These are phyloP conservation scores for Galemys pyrenaicus DNA, from an alignment of 2,113 vertebrate genomes.

Conservation along the genomic window DNA sequence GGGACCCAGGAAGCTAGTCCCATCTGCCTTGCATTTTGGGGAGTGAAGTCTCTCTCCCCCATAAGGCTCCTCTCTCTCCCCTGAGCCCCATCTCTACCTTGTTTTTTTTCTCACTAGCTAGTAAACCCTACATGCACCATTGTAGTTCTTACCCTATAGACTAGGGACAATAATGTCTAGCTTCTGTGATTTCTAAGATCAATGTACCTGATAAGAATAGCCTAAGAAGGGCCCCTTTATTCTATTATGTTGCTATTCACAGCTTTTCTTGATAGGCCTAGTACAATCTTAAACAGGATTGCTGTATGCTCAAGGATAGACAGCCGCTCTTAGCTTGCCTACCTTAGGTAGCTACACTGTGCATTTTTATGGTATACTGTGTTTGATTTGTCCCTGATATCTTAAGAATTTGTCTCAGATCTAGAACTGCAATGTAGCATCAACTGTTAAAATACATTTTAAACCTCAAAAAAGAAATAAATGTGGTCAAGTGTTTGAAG, in stretches of 20 bases:
- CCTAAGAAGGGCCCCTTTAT: conserved; percentile 72
- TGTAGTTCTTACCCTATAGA: conserved; percentile 1
- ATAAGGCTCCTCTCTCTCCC: neutral
- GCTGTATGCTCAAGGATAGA: conserved; percentile 83
- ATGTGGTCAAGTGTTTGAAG: neutral
- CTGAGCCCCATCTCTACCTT: neutral
- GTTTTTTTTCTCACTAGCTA: neutral
- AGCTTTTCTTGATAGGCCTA: conserved; percentile 86
- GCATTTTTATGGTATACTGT: conserved; percentile 84
- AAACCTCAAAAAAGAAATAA: conserved; percentile 80
- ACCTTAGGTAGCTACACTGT: conserved; percentile 87
- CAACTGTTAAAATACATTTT: conserved; percentile 89
- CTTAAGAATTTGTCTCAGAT: conserved; percentile 83
- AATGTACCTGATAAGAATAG: conserved; percentile 52
- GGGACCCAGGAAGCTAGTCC: neutral
- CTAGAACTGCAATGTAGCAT: conserved; percentile 85
- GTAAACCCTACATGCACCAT: neutral
- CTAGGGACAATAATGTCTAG: neutral
- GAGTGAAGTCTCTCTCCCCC: neutral
- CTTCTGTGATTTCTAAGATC: neutral
- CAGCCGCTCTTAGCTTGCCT: conserved; percentile 84
- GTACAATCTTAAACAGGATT: conserved; percentile 84
- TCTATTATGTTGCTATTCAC: conserved; percentile 79
- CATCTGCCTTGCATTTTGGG: neutral
- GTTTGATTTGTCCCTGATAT: conserved; percentile 86